Evolutionary conservation across 2,113 vertebrate species (phyloP).

Genomic region (Brienomyrus longianalis): DNA sequence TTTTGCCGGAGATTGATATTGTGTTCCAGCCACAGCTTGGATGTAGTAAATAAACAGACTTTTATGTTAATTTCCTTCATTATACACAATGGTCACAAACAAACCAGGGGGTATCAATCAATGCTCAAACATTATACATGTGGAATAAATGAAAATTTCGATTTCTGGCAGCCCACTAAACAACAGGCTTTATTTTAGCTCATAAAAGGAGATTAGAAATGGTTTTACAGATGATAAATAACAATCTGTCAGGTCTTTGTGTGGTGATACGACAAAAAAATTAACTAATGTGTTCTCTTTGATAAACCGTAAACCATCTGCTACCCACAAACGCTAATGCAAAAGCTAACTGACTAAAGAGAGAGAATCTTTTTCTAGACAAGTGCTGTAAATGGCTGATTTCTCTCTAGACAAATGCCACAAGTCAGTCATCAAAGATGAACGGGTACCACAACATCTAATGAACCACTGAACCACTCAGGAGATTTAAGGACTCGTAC

Average conservation of each 20-base stretch:
- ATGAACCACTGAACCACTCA: neutral
- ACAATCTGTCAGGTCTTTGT: constrained; percentile 40
- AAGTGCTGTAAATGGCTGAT: neutral
- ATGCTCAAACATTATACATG: constrained; percentile 41
- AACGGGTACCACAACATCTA: neutral
- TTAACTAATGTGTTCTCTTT: constrained; percentile 2
- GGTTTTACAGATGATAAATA: constrained; percentile 38
- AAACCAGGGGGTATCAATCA: constrained; percentile 54
- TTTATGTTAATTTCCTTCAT: constrained; percentile 57
- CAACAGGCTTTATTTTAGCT: constrained; percentile 27
- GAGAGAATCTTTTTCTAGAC: neutral
- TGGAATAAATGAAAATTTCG: constrained; percentile 31
- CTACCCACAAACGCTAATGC: neutral
- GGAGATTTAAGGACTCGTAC: neutral
- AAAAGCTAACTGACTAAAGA: neutral
- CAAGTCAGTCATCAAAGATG: neutral
- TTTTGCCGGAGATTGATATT: constrained; percentile 44
- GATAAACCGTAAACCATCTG: constrained; percentile 26
- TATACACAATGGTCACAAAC: constrained; percentile 48
- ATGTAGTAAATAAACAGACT: constrained; percentile 53
- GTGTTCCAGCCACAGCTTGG: constrained; percentile 37
- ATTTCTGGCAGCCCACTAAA: constrained; percentile 29
- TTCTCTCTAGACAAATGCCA: neutral
- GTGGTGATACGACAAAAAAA: constrained; percentile 11
- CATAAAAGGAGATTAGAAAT: constrained; percentile 33